A percentile compares a stretch with the other conserved stretches of the same genome.
phyloP scores from a whole-genome alignment of 2,797 vertebrate genomes.

The Pyrocephalus nanus region DNA sequence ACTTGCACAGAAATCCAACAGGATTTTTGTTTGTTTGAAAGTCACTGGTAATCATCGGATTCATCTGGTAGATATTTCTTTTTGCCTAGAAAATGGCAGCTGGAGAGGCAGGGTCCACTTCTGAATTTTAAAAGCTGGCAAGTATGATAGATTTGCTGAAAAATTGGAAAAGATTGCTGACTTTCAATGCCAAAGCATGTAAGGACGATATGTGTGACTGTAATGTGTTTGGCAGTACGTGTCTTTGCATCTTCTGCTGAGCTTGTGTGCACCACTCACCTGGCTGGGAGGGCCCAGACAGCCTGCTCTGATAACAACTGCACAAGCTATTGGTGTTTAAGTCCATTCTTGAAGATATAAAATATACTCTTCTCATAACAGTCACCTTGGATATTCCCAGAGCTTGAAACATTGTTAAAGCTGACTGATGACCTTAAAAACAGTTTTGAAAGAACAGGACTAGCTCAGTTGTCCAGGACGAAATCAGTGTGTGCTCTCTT shows the following conservation, averaged over 20 bases:
- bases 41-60: accelerated
- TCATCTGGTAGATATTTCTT: neutral
- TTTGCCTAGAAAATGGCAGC: neutral
- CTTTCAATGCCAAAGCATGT: neutral
- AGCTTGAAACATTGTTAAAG: neutral
- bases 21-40: accelerated
- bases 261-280: accelerated
- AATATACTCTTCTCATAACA: neutral
- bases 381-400: neutral
- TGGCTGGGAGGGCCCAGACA: neutral
- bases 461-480: neutral
- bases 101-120: neutral
- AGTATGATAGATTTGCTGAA: neutral
- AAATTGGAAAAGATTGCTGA: neutral
- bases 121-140: neutral
- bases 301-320: accelerated
- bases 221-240: neutral
- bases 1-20: neutral
- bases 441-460: neutral
- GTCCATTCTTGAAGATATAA: neutral
- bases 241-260: neutral
- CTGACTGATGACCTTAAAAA: neutral
- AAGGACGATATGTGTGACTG: neutral
- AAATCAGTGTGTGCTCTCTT: neutral
- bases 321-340: neutral